Conservation (phyloP, 2,797 vertebrate genomes). For the Geotrypetes seraphini region DNA sequence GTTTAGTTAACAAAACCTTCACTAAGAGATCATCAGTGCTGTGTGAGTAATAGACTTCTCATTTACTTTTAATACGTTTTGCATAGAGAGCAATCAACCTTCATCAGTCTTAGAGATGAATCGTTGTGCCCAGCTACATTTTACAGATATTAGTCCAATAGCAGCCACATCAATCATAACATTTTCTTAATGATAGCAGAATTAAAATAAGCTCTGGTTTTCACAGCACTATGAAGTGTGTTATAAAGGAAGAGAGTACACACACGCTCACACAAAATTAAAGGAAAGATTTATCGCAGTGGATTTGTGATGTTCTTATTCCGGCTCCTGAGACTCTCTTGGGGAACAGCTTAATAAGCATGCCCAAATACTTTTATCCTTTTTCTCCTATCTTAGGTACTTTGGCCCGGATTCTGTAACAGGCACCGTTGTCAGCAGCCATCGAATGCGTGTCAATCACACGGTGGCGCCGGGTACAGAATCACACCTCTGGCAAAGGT, state of each 20-base stretch:
- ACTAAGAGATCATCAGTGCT: conserved; percentile 82
- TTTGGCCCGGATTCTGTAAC: no score
- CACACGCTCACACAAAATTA: conserved; percentile 35
- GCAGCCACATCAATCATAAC: conserved; percentile 88
- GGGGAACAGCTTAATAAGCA: no score
- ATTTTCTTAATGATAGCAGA: conserved; percentile 73
- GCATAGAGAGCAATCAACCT: conserved; percentile 87
- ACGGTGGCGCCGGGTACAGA: no score
- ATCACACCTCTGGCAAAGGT: no score
- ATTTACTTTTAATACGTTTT: conserved; percentile 96
- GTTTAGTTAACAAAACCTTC: conserved; percentile 82
- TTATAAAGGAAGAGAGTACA: conserved; percentile 15
- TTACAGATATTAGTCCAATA: conserved; percentile 82
- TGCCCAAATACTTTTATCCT: no score
- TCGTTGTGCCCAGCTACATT: conserved; percentile 76
- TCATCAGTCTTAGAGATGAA: conserved; percentile 97
- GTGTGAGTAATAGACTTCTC: conserved; percentile 95
- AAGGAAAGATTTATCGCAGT: conserved; percentile 46
- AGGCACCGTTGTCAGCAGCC: no score
- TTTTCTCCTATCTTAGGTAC: no score
- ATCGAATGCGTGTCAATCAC: no score
- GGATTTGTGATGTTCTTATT: no score
- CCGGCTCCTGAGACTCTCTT: no score
- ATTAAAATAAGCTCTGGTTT: conserved; percentile 62
- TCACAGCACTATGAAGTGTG: conserved; percentile 50